phyloP scores from a whole-genome alignment of 2,797 vertebrate genomes.

The Acanthurus leucopareius region DNA sequence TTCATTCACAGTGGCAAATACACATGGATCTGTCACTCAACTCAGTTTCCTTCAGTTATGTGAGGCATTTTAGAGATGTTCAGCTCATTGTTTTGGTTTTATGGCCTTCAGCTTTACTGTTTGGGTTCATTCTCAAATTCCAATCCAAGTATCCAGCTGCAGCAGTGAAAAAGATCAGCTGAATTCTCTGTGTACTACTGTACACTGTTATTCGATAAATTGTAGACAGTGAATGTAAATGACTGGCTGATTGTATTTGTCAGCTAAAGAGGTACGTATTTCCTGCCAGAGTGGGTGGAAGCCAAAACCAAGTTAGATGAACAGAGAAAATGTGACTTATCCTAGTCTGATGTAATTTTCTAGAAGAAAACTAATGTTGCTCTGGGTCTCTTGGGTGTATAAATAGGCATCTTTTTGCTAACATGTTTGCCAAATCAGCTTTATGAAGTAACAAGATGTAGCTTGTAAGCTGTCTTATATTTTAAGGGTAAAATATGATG shows the following conservation, averaged over 20 bases:
- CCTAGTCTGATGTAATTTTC: background rate
- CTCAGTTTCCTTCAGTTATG: background rate
- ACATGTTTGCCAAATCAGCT: background rate
- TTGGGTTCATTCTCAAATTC: background rate
- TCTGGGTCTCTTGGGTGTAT: background rate
- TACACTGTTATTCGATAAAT: too few species aligned
- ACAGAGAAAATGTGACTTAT: background rate
- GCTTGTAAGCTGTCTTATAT: too few species aligned
- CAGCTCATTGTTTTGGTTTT: constrained; percentile 12
- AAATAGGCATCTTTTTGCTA: background rate
- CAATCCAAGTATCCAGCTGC: background rate
- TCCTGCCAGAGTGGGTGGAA: background rate
- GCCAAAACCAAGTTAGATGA: too few species aligned
- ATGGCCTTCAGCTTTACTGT: background rate
- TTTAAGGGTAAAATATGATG: too few species aligned
- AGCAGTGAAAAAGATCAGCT: background rate
- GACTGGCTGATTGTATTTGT: too few species aligned
- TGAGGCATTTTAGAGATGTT: too few species aligned
- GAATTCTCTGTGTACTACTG: background rate
- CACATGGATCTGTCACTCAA: background rate
- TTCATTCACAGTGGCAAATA: too few species aligned
- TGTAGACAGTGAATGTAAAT: too few species aligned
- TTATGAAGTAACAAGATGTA: background rate
- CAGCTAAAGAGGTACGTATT: background rate
- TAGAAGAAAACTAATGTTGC: background rate